A percentile compares a stretch with the other conserved stretches of the same genome.
Conservation (phyloP, 2,113 vertebrate genomes). For the Deroptyus accipitrinus region DNA sequence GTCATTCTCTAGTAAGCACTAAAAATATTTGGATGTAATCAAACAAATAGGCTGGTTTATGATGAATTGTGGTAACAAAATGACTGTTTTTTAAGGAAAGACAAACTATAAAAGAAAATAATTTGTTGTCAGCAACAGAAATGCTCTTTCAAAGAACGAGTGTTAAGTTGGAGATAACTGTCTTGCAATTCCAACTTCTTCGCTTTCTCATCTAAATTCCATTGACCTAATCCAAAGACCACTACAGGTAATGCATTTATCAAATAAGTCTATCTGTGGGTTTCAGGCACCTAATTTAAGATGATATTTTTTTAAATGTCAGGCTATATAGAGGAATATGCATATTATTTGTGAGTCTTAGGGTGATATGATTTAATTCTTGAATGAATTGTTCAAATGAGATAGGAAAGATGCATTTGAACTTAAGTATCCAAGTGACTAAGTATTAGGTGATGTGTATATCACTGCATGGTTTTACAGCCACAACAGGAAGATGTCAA, state of each 20-base stretch:
- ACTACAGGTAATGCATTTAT: not conserved
- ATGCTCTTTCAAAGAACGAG: not conserved
- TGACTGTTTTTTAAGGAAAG: not conserved
- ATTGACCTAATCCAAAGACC: not conserved
- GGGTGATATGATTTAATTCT: not conserved
- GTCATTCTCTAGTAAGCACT: not conserved
- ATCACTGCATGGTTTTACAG: not conserved
- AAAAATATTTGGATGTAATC: constrained; percentile 25
- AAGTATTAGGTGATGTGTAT: not conserved
- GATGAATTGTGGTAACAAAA: not conserved
- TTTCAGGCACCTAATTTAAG: not conserved
- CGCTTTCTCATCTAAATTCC: not conserved
- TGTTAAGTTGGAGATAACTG: not conserved
- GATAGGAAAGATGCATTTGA: not conserved
- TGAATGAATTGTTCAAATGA: not conserved
- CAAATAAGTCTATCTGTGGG: not conserved
- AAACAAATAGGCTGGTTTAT: constrained; percentile 4
- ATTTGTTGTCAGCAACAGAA: not conserved
- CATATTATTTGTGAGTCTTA: not conserved
- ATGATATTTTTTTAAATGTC: not conserved
- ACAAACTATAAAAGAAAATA: not conserved
- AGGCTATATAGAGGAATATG: not conserved
- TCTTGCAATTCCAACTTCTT: not conserved
- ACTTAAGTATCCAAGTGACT: not conserved
- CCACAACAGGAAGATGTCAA: not conserved